Base-by-base conservation (phyloP, 2,113 vertebrate genomes). In the Nannospalax galili region DNA sequence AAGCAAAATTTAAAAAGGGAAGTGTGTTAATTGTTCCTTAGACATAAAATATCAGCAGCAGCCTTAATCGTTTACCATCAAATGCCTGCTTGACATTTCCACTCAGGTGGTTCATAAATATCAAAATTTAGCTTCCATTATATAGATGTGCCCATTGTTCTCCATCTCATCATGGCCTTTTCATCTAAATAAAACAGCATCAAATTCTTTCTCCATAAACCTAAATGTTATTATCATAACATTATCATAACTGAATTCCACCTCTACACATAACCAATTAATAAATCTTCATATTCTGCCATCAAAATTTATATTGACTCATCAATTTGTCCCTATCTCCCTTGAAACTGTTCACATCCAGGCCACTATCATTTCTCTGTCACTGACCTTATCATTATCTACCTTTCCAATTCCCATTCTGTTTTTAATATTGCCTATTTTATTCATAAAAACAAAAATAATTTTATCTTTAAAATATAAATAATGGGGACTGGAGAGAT, bases 71-170 rank as follows among this genome's bases (percentile, higher is more conserved):
- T 88, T 88, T 45, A 74, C 89, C 91, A 62, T 75, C 52, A 91
- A 96, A 92, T 69, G 65, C 4, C 79, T 93, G 40, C 7, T 91
- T 96, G 78, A 93, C 37, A 67, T 84, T 80, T 85, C 72, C 4
- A 84, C 20, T 80, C 77, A 48, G 6, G 40, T 69, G 30, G 28
- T 84, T 88, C 65, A 90, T 12, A 96, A 64, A 74, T 35, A 91
- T 73, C 10, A 79, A 85, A 91, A 85, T 42, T 67, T 70, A 93
- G 84, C 35, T 48, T 58, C 14, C 5, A 79, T 3, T 79, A 17
- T 60, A 81, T 42, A 35, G 16, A 77, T 85, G 20, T 91, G 74
- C 70, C 79, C 14, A 48, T 77, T 78, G 11, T 88, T 77, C 26
- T 26, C 14, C 30, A 75, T 40, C 4, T 78, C 45, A 79, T 45